These are phyloP conservation scores for Tetrax tetrax DNA, from an alignment of 2,113 vertebrate species.

Conservation along the genomic window DNA sequence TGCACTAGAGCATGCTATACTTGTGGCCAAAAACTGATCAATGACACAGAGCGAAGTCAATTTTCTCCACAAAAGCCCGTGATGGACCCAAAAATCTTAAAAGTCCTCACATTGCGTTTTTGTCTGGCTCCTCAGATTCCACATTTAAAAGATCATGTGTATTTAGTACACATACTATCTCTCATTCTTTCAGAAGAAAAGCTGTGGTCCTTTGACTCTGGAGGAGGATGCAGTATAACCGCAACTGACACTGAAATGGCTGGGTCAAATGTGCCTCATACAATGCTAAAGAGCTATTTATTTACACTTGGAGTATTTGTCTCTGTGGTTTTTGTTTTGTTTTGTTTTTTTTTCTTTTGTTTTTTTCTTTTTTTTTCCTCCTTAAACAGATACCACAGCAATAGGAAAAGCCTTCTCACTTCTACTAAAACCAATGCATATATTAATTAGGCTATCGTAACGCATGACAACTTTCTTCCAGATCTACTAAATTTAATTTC, in stretches of 20 bases:
- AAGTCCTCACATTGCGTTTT: fast-evolving
- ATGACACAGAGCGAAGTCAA: background rate
- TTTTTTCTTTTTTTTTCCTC: fast-evolving
- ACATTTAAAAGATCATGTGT: background rate
- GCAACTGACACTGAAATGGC: fast-evolving
- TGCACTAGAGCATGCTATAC: background rate
- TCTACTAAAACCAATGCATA: fast-evolving
- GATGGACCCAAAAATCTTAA: background rate
- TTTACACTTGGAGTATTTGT: background rate
- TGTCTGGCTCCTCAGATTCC: background rate
- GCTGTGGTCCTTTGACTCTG: background rate
- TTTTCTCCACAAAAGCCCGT: background rate
- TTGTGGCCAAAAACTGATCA: background rate
- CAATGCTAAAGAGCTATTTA: background rate
- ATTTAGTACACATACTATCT: background rate
- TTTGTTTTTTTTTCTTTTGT: background rate
- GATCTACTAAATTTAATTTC: background rate
- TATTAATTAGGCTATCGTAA: fast-evolving
- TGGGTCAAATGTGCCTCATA: background rate
- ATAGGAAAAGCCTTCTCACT: background rate
- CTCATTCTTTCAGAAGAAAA: background rate
- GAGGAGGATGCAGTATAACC: background rate
- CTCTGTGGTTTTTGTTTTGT: background rate
- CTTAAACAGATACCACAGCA: background rate
- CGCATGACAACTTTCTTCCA: background rate